Evolutionary conservation across 2,797 vertebrate species (phyloP).

Genomic region (Poecilia velifera): DNA sequence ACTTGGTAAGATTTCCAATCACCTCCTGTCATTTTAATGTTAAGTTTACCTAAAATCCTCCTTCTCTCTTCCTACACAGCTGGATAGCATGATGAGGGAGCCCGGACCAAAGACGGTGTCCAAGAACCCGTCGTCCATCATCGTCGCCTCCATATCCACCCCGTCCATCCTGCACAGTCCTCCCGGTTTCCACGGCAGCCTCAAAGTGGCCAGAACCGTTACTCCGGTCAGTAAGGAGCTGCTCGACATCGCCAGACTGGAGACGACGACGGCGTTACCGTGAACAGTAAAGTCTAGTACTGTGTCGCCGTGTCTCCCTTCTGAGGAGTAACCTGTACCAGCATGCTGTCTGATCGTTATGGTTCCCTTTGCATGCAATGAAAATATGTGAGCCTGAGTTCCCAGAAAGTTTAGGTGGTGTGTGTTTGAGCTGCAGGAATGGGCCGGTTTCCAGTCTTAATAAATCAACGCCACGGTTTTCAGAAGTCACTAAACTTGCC

Average conservation of each 20-base stretch:
- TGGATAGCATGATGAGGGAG: conserved; percentile 55
- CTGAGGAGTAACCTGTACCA: conserved; percentile 17
- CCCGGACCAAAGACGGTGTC: conserved; percentile 47
- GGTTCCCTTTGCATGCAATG: conserved; percentile 18
- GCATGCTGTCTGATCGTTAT: conserved; percentile 28
- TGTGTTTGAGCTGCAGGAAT: not conserved
- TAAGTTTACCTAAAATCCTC: conserved; percentile 8
- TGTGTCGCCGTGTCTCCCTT: conserved; percentile 22
- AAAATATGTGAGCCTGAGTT: conserved; percentile 20
- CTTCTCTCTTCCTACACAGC: conserved; percentile 57
- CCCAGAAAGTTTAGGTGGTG: conserved; percentile 7
- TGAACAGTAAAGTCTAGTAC: conserved; percentile 35
- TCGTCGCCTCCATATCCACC: conserved; percentile 82
- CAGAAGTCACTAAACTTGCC: not conserved
- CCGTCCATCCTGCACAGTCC: conserved; percentile 68
- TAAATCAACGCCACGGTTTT: not conserved
- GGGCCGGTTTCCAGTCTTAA: not conserved
- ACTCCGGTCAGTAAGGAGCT: conserved; percentile 55
- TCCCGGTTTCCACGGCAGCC: conserved; percentile 62
- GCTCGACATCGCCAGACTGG: conserved; percentile 53
- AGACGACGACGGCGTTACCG: conserved; percentile 47
- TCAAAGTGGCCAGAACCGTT: conserved; percentile 55
- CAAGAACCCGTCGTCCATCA: conserved; percentile 71
- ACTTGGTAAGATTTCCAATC: too few species aligned
- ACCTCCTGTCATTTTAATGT: not conserved